Evolutionary conservation across 2,888 invertebrate species (phyloP).

Genomic region (Cryptus viduatorius): DNA sequence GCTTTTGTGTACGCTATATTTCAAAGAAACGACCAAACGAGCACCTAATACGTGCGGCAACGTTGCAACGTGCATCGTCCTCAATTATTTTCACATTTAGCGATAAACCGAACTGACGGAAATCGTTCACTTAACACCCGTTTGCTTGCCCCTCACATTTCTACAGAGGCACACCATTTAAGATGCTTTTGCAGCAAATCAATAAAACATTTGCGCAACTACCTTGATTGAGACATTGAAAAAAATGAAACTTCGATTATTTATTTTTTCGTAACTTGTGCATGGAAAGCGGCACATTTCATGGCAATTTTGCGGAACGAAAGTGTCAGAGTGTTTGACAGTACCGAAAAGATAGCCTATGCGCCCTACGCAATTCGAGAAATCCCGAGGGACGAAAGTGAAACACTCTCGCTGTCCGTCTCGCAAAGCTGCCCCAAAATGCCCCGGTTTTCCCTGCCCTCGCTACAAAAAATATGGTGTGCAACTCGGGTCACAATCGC

Average conservation of each 20-base stretch:
- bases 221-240: too few species aligned
- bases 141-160: background rate
- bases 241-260: too few species aligned
- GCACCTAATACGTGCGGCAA: constrained; percentile 12
- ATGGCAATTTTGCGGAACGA: background rate
- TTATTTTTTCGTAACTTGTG: background rate
- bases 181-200: too few species aligned
- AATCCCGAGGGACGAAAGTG: background rate
- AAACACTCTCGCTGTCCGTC: too few species aligned
- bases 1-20: constrained; percentile 26
- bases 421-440: too few species aligned
- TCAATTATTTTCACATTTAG: constrained; percentile 40
- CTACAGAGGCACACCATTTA: background rate
- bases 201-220: too few species aligned
- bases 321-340: background rate
- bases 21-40: constrained; percentile 26
- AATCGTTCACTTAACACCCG: background rate
- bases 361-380: background rate
- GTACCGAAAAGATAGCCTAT: background rate
- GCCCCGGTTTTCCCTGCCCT: too few species aligned
- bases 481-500: too few species aligned
- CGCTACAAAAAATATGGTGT: too few species aligned
- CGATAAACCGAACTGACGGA: background rate
- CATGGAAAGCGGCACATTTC: background rate
- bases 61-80: constrained; percentile 9